Evolutionary conservation across 2,113 vertebrate genomes (phyloP), one percentile per base, ranked within the genome.

Genomic region (Drymodes brunneopygia): DNA sequence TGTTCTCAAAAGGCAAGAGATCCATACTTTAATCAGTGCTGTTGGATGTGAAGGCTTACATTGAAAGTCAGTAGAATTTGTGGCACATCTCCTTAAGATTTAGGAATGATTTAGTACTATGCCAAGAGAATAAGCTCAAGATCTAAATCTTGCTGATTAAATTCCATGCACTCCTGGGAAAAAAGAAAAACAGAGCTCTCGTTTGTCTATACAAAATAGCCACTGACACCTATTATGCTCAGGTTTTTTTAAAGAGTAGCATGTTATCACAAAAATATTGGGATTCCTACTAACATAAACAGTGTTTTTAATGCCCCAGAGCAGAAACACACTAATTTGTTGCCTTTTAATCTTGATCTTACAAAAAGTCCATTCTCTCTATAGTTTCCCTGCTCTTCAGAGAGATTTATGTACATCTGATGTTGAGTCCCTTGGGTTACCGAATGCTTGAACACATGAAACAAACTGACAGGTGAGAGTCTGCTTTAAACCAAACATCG

Each of bases 61-160:
- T 2, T 67, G 88, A 86, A 70, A 92, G 92, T 96, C 97, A 97
- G 97, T 95, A 94, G 92, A 98, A 98, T 97, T 94, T 88, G 70
- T 31, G 54, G 69, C 89, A 60, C 85, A 90, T 80, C 87, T 96
- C 91, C 73, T 72, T 91, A 96, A 96, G 87, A 87, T 86, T 92
- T 92, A 77, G 60, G 74, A 89, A 71, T 89, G 29, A 96, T 97
- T 96, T 95, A 93, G 84, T 90, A 75, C 47, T 78, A 78, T 2
- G 36, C 78, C 78, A 56, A 91, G 77, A 93, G 50, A 94, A 95
- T 36, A 70, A 60, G 50, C 16, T 40, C 58, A 35, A 82, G 70
- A 81, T 69, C 60, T 85, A 77, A 81, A 86, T 79, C 93, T 94
- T 81, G 38, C 64, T 73, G 35, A 67, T 95, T 79, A 94, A 94